Base-by-base conservation (phyloP, 2,888 invertebrate genomes). In the Chrysomela aeneicollis region DNA sequence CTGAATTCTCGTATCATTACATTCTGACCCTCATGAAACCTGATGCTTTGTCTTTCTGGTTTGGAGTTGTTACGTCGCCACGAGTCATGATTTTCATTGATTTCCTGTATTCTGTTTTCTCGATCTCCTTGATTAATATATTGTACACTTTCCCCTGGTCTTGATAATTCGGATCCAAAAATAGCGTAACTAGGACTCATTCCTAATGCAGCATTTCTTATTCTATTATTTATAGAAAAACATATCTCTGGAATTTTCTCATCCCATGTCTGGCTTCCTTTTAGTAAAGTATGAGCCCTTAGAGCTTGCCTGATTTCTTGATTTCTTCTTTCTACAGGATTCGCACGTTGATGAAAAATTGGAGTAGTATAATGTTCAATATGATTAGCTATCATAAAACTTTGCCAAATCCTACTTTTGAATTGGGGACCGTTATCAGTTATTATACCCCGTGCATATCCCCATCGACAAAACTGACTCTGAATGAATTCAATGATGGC, bases 351-450 rank as follows among this genome's bases (percentile, higher is more conserved):
- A 35, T 35, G 32, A 10, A 35, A 35, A 9, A 35, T 10, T 8
- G 32, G 32, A 9, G 32, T 35, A 10, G 4, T 4, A 35, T 35
- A 35, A 35, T 35, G 32, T 35, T 9, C 10, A 2, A 35, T 10
- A 10, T 9, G 10, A 35, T 35, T 35, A 9, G 5, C 32, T 9
- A 2, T 10, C 32, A 35, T 9, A 10, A 35, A 35, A 9, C 32
- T 26, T 5, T 26, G 26, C 9, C 32, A 35, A 10, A 9, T 35
- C 32, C 6, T 35, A 35, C 32, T 35, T 10, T 15, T 32, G 46
- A 59, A 65, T n/a, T 21, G 18, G 3, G 22, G 12, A 0, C 61
- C 66, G 22, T 61, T 68, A 47, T 68, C 66, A 1, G 66, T 42
- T 15, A 70, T 62, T 0, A 68, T 4, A 5, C 10, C 30, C 10